Base-by-base conservation (phyloP, 2,888 invertebrate genomes). In the Conops quadrifasciatus region DNA sequence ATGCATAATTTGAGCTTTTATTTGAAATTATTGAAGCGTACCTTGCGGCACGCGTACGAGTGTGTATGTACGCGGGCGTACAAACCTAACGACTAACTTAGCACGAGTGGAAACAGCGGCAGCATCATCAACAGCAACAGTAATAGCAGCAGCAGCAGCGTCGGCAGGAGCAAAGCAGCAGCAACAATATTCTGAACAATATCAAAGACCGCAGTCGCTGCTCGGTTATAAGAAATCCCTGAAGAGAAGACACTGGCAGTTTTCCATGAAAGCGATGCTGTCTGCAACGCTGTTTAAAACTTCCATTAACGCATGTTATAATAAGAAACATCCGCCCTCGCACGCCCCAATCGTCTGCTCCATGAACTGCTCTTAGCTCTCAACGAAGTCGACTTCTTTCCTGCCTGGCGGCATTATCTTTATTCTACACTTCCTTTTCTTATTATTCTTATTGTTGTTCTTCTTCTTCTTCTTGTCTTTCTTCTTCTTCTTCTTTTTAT, bases 1-100 rank as follows among this genome's bases (percentile, higher is more conserved):
- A 28, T 45, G 63, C 47, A 24, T 47, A 63, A 63, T 63, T 63
- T 47, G 9, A 47, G 26, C 45, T 47, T 36, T 36, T 45, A 47
- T 47, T 63, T 59, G 28, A 59, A 67, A 47, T 58, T 67, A 67
- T 67, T 67, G 60, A 53, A 67, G 63, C 47, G 16, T 63, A 47
- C 26, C 26, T 47, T 24, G 47, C 63, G 63, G 63, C 26, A 45
- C 45, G 45, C 19, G 53, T 36, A 65, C 26, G 26, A 64, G 26
- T 65, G 65, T 62, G 4, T 36, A 4, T 9, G 9, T 36, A 36
- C 5, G 5, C 36, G 36, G 4, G 9, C 9, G 36, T 9, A 9
- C 36, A 36, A 36, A 36, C 36, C 36, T 9, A 36, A 62, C 28
- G 62, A 3, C 26, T 13, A 58, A 15, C 16, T 3, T 24, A 58